Evolutionary conservation across 1,140 invertebrate species (phyloP), one percentile per base, ranked within the genome.

Genomic region (Xylocopa sonorina): DNA sequence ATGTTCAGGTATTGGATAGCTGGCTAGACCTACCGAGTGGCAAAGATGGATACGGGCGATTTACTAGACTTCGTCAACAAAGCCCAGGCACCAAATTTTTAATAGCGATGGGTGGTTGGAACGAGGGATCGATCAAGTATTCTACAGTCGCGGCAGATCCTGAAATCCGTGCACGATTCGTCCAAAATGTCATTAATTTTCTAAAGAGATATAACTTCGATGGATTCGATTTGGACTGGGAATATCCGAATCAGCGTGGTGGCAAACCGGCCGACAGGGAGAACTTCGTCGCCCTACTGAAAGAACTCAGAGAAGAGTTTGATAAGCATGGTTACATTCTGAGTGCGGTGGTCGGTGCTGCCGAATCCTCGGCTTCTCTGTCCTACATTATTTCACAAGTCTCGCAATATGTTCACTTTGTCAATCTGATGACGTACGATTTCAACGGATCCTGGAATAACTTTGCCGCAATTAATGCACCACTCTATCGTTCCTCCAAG

Each of bases 161-260:
- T 9, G 82, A 63, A 0, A 83, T 89, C 21, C 93, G 96, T 10
- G 88, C 91, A 1, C 92, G 85, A n/a, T 96, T 97, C 72, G 93
- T 95, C 12, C 78, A 93, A 2, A 95, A 94, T 75, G 93, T 94
- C 1, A 91, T 96, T 0, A 78, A 91, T 0, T 95, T 96, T 81
- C 67, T 96, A 96, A 97, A n/a, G n/a, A n/a, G n/a, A n/a, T n/a
- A n/a, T n/a, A n/a, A n/a, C n/a, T n/a, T n/a, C n/a, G n/a, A n/a
- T 90, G 97, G 97, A 0, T 92, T 98, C 1, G 96, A 97, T 88
- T 27, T 97, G 16, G 96, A 97, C 88, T 97, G 96, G 96, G 96
- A 97, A 85, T 97, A 97, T 86, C 96, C 93, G 10, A 88, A 87
- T 5, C 88, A 91, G 62, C 81, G 88, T 16, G 92, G 90, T 7